These are phyloP conservation scores for Diglossa brunneiventris DNA, from an alignment of 2,113 vertebrate genomes.

Conservation along the genomic window DNA sequence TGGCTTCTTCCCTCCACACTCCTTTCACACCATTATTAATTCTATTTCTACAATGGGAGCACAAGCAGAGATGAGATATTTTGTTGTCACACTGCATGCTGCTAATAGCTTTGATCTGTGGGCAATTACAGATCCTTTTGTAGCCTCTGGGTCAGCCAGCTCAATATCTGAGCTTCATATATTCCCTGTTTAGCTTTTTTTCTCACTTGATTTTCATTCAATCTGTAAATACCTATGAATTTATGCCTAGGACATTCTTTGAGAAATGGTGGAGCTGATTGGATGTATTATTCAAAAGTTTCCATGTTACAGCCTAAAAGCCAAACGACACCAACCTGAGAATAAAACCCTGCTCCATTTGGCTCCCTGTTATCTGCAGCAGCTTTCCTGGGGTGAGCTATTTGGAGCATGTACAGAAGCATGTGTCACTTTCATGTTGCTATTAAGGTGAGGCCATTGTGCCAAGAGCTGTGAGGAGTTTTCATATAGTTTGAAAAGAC, in stretches of 20 bases:
- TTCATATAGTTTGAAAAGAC: slow-evolving; percentile 51
- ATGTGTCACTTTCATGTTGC: slow-evolving; percentile 48
- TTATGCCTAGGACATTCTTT: background rate
- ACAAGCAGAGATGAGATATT: slow-evolving; percentile 14
- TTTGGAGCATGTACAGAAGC: slow-evolving; percentile 40
- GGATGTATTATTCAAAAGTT: slow-evolving; percentile 44
- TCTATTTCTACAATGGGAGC: background rate
- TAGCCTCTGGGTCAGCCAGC: background rate
- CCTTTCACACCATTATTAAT: background rate
- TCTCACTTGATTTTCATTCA: slow-evolving; percentile 1
- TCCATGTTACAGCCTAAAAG: slow-evolving; percentile 1
- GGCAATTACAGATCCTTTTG: background rate
- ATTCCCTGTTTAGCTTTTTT: background rate
- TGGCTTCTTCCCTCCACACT: background rate
- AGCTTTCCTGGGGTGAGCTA: slow-evolving; percentile 38
- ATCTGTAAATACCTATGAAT: slow-evolving; percentile 46
- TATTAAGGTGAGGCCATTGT: slow-evolving; percentile 56
- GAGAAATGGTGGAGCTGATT: background rate
- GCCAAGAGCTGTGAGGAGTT: slow-evolving; percentile 24
- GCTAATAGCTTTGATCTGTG: slow-evolving; percentile 15
- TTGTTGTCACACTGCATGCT: slow-evolving; percentile 3
- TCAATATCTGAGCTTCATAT: background rate
- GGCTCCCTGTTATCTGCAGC: slow-evolving; percentile 12
- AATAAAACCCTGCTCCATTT: slow-evolving; percentile 48
- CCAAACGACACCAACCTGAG: slow-evolving; percentile 15